phyloP scores from a whole-genome alignment of 2,888 invertebrate species.

The Mythimna impura region DNA sequence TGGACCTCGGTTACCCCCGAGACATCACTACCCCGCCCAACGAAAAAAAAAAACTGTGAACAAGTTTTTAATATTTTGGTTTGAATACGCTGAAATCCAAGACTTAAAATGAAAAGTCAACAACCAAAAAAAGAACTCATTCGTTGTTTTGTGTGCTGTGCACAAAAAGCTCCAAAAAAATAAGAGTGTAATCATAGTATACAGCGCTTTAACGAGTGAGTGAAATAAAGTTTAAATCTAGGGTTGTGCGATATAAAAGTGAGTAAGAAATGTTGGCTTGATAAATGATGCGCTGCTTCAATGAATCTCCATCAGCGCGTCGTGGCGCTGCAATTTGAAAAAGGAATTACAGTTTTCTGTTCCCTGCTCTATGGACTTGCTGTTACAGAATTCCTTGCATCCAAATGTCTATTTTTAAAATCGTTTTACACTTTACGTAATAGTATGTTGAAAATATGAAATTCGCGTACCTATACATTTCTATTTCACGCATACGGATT shows the following conservation, averaged over 20 bases:
- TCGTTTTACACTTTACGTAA: constrained; percentile 1
- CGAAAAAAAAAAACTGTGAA: constrained; percentile 33
- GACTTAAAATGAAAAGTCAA: constrained; percentile 58
- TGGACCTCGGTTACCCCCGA: constrained; percentile 41
- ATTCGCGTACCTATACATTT: not conserved
- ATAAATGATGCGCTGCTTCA: constrained; percentile 86
- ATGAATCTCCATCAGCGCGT: constrained; percentile 87
- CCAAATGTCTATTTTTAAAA: constrained; percentile 45
- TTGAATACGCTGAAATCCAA: constrained; percentile 41
- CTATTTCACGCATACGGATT: too few species aligned
- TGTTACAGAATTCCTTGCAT: constrained; percentile 66
- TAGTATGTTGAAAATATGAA: constrained; percentile 21
- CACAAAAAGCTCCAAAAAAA: constrained; percentile 74
- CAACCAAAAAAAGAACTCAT: constrained; percentile 46
- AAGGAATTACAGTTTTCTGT: constrained; percentile 79
- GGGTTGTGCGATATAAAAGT: constrained; percentile 77
- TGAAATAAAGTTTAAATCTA: constrained; percentile 80
- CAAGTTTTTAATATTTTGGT: constrained; percentile 43
- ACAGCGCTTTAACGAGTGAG: constrained; percentile 75
- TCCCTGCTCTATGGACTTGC: constrained; percentile 70
- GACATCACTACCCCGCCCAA: constrained; percentile 21
- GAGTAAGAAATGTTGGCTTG: constrained; percentile 83
- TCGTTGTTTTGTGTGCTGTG: constrained; percentile 53
- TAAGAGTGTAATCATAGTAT: constrained; percentile 76
- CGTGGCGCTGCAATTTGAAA: constrained; percentile 81